phyloP scores from a whole-genome alignment of 2,888 invertebrate species.

The Cyaniris semiargus region DNA sequence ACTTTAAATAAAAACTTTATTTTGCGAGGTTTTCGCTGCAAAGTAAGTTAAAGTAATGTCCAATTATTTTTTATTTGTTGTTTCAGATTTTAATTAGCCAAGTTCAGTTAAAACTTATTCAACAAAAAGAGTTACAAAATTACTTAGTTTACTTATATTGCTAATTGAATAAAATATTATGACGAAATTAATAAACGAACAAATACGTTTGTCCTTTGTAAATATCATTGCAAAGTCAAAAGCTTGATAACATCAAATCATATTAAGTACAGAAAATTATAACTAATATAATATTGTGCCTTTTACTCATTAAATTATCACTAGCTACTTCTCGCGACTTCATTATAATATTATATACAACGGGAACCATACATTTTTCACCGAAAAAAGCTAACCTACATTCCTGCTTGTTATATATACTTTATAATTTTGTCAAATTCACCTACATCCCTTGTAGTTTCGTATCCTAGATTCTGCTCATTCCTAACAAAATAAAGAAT shows the following conservation, averaged over 20 bases:
- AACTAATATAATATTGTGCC: no score
- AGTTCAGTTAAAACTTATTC: not conserved
- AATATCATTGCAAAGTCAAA: not conserved
- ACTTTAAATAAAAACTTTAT: not conserved
- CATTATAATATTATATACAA: no score
- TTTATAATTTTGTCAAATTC: no score
- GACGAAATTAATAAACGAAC: not conserved
- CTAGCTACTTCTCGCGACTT: no score
- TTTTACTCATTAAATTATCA: no score
- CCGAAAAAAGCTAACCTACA: no score
- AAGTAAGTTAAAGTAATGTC: not conserved
- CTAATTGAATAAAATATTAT: not conserved
- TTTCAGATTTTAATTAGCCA: not conserved
- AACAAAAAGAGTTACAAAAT: not conserved
- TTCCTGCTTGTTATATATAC: no score
- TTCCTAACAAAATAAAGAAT: no score
- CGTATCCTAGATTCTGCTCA: no score
- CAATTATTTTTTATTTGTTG: conserved; percentile 4
- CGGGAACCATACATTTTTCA: no score
- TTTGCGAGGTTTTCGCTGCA: not conserved
- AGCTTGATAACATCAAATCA: not conserved
- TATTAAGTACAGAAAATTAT: not conserved
- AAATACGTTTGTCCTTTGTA: not conserved
- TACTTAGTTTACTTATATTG: not conserved
- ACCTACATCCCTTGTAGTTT: no score